Evolutionary conservation across 2,797 vertebrate species (phyloP), one percentile per base, ranked within the genome.

Genomic region (Chrosomus eos): DNA sequence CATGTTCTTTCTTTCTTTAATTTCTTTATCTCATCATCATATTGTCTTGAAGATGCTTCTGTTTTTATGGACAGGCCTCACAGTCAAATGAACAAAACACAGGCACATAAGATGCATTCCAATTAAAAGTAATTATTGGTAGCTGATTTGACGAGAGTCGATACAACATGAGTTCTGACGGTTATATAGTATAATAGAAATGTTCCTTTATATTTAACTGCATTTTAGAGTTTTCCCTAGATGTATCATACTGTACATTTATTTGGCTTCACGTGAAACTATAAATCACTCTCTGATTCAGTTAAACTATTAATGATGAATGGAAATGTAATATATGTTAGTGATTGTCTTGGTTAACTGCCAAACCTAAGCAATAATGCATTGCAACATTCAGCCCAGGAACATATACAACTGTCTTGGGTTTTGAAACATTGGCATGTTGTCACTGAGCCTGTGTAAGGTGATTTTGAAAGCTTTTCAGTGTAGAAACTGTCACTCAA

Each of bases 371-470:
- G 79, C 85, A 87, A 80, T 81, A 79, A 81, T 83, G 78, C 45
- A 28, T 87, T 89, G 83, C 87, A 85, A 87, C 85, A 89, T 72
- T 80, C 28, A 48, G 13, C 43, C 74, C 82, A 58, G 72, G 40
- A 78, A 76, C 8, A 75, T 83, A 87, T 85, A 88, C 79, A 89
- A 88, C 87, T 77, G 87, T 62, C 87, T 48, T 51, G 58, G 21
- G 82, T 89, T 88, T 88, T 88, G 87, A 88, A 89, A 89, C 40
- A 10, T 68, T 66, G 77, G 71, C 53, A 45, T 89, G 87, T 88
- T 88, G 88, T 71, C 87, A 88, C 80, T 86, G 23, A 36, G 67
- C 71, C 60, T 80, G 85, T 82, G 55, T 85, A 80, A 87, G 60
- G 66, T 78, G 85, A 82, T 88, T 88, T 89, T 88, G 85, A 85